phyloP scores from a whole-genome alignment of 2,797 vertebrate genomes.

The Enteromius argenteus region DNA sequence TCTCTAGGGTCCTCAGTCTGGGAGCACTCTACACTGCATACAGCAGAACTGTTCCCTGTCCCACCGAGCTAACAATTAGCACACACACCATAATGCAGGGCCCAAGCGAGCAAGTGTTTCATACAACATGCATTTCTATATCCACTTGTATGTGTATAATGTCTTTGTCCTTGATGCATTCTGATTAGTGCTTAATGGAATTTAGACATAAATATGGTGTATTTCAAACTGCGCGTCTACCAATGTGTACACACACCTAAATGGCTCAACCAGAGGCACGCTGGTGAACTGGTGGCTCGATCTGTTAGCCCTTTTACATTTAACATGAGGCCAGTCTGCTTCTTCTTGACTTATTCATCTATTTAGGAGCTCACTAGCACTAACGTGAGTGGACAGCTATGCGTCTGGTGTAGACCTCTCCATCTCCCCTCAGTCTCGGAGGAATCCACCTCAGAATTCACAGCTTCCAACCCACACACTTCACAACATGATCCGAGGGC shows the following conservation, averaged over 20 bases:
- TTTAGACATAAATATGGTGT: background rate
- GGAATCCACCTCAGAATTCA: slow-evolving; percentile 39
- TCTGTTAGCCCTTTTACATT: slow-evolving; percentile 91
- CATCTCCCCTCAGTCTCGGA: slow-evolving; percentile 64
- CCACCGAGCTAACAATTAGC: slow-evolving; percentile 78
- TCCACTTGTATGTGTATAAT: slow-evolving; percentile 3
- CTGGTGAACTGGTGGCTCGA: slow-evolving; percentile 82
- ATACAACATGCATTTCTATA: background rate
- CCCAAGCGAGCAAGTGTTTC: slow-evolving; percentile 63
- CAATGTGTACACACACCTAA: slow-evolving; percentile 26
- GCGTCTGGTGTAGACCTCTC: slow-evolving; percentile 66
- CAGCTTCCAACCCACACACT: slow-evolving; percentile 23
- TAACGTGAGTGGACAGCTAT: slow-evolving; percentile 79
- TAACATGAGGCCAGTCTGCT: slow-evolving; percentile 84
- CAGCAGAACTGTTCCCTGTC: slow-evolving; percentile 74
- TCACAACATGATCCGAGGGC: slow-evolving; percentile 19
- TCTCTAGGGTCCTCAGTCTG: slow-evolving; percentile 88
- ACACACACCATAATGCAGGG: slow-evolving; percentile 73
- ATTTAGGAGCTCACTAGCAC: slow-evolving; percentile 67
- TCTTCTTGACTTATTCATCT: slow-evolving; percentile 80
- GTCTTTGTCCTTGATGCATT: background rate
- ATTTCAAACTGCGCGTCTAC: background rate
- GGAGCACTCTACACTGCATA: slow-evolving; percentile 85
- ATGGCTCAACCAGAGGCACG: slow-evolving; percentile 78
- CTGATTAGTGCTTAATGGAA: background rate